These are phyloP conservation scores for Telmatherina bonti DNA, from an alignment of 2,797 vertebrate species.

Conservation along the genomic window DNA sequence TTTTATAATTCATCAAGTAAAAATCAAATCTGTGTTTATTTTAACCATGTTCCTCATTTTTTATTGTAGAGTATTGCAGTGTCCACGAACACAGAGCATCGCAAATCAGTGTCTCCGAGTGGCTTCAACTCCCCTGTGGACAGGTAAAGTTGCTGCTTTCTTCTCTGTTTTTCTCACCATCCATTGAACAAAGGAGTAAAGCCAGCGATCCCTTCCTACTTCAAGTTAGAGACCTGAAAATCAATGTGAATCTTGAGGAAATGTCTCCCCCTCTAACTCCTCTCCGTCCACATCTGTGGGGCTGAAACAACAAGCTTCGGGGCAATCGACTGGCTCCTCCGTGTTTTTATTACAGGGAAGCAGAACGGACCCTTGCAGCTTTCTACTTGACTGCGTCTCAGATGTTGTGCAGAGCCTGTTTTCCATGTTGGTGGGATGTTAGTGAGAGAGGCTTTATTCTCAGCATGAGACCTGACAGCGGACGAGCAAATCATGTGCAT, in stretches of 20 bases:
- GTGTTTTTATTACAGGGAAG: conserved; percentile 52
- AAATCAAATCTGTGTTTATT: background rate
- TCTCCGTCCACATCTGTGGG: conserved; percentile 61
- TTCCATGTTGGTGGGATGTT: conserved; percentile 62
- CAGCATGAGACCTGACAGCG: conserved; percentile 28
- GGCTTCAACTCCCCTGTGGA: conserved; percentile 91
- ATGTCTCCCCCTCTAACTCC: conserved; percentile 17
- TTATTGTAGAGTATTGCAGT: conserved; percentile 88
- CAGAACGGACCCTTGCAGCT: conserved; percentile 56
- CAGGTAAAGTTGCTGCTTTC: conserved; percentile 81
- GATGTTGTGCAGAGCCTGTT: conserved; percentile 59
- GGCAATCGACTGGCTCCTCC: conserved; percentile 22
- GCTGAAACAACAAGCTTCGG: conserved; percentile 50
- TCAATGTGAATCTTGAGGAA: conserved; percentile 24
- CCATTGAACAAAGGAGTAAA: background rate
- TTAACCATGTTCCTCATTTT: conserved; percentile 19
- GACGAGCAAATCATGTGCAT: conserved; percentile 6
- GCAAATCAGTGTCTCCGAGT: conserved; percentile 78
- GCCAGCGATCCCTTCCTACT: background rate
- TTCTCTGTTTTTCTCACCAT: conserved; percentile 2
- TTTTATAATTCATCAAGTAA: background rate
- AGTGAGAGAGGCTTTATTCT: conserved; percentile 52
- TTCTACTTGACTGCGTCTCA: conserved; percentile 52
- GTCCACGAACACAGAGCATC: conserved; percentile 77
- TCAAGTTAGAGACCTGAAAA: conserved; percentile 16